phyloP scores from a whole-genome alignment of 1,140 invertebrate species.

The Arion vulgaris region DNA sequence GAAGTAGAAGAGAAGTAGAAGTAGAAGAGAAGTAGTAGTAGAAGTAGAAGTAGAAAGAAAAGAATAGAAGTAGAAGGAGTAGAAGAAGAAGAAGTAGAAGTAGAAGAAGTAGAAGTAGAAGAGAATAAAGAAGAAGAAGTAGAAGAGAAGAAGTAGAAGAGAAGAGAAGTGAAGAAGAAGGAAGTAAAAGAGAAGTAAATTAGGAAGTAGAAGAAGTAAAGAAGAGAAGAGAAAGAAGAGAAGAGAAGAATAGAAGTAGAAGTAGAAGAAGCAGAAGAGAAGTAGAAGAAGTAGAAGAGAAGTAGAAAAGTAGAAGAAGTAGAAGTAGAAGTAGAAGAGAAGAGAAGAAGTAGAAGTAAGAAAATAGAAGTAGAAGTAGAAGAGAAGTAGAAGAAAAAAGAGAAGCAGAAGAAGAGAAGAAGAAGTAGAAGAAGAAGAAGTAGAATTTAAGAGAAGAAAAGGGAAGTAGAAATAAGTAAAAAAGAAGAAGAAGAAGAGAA shows the following conservation, averaged over 20 bases:
- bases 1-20: not conserved
- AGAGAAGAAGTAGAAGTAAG: not conserved
- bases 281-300: constrained; percentile 50
- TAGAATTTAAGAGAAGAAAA: not conserved
- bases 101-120: not conserved
- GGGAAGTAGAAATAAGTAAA: not conserved
- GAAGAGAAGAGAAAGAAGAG: not conserved
- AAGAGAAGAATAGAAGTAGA: constrained; percentile 6
- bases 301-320: constrained; percentile 55
- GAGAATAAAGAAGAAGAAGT: not conserved
- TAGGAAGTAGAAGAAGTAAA: not conserved
- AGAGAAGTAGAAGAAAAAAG: not conserved
- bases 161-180: not conserved
- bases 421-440: not conserved
- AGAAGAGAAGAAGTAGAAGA: not conserved
- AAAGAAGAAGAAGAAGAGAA: not conserved
- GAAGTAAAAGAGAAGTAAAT: constrained; percentile 2
- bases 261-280: constrained; percentile 43
- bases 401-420: not conserved
- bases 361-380: not conserved
- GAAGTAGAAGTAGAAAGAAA: not conserved
- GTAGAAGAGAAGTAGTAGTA: not conserved
- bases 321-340: constrained; percentile 40
- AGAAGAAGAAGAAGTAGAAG: not conserved
- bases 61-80: not conserved